Base-by-base conservation (phyloP, 1,140 invertebrate genomes). In the Drosophila parabipectinata region DNA sequence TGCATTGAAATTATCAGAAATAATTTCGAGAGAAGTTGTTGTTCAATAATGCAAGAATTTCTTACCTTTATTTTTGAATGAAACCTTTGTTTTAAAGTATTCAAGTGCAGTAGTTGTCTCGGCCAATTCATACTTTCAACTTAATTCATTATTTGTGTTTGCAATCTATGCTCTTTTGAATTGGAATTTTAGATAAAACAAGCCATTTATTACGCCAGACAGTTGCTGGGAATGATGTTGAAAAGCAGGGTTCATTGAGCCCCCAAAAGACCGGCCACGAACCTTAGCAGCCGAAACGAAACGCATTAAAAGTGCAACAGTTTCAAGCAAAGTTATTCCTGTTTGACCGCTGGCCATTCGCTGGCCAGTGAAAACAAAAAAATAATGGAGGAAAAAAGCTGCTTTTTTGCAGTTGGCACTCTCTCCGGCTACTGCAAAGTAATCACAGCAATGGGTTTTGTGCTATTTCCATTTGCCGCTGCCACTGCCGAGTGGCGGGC, bases 291-390 rank as follows among this genome's bases (percentile, higher is more conserved):
- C 63, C 74, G 73, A 72, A 74, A 73, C 63, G 73, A 69, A 81
- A 77, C 59, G 77, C 77, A 84, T 84, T 85, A 84, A 84, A 81
- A 74, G 79, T 84, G 81, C 82, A 84, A 87, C 78, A 84, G 81
- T 76, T 83, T 71, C 52, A 44, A 53, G 51, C 41, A 72, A 64
- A 83, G 80, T 57, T 79, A 72, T 79, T 74, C 34, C 58, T 53
- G 47, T 72, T 72, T 75, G 74, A 80, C 69, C 72, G 60, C 61
- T 76, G 50, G 47, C 55, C 26, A 62, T 45, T 21, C 52, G 39
- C 64, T 15, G 32, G 44, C 63, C 67, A 73, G 14, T 10, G 30
- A 26, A 55, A 14, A 15, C 9, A 26, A 41, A 32, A 30, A 30
- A 14, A 30, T 21, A 30, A 24, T 41, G 26, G 14, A 50, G 26